phyloP scores from a whole-genome alignment of 2,888 invertebrate species.

The Germaria angustata region DNA sequence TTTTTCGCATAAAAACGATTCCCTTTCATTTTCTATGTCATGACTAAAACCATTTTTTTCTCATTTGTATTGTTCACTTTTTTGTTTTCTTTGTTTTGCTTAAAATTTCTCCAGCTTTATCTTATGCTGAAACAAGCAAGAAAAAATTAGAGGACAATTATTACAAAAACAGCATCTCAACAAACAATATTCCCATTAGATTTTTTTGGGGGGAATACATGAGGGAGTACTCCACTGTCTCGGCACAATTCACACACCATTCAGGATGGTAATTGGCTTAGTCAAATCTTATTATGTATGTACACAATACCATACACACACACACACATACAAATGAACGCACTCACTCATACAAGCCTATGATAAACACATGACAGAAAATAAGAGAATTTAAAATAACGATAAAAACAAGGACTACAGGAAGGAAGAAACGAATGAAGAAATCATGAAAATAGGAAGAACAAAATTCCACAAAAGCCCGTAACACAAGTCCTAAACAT shows the following conservation, averaged over 20 bases:
- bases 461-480: slow-evolving; percentile 18
- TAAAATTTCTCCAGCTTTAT: not conserved
- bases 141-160: slow-evolving; percentile 13
- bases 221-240: slow-evolving; percentile 50
- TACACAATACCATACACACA: slow-evolving; percentile 36
- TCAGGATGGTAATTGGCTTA: slow-evolving; percentile 68
- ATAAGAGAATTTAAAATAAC: not conserved
- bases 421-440: slow-evolving; percentile 21
- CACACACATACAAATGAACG: no score
- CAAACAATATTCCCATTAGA: slow-evolving; percentile 58
- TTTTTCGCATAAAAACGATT: not conserved
- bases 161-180: not conserved
- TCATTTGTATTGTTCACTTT: slow-evolving; percentile 15
- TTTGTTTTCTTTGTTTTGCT: not conserved
- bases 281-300: slow-evolving; percentile 68
- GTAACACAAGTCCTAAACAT: slow-evolving; percentile 4
- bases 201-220: slow-evolving; percentile 42
- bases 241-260: slow-evolving; percentile 68
- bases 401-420: slow-evolving; percentile 13
- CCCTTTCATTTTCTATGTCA: not conserved
- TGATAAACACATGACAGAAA: not conserved
- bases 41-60: slow-evolving; percentile 1
- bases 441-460: not conserved
- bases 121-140: slow-evolving; percentile 21
- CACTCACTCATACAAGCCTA: slow-evolving; percentile 3